phyloP scores from a whole-genome alignment of 2,888 invertebrate species.

The Latheticus oryzae region DNA sequence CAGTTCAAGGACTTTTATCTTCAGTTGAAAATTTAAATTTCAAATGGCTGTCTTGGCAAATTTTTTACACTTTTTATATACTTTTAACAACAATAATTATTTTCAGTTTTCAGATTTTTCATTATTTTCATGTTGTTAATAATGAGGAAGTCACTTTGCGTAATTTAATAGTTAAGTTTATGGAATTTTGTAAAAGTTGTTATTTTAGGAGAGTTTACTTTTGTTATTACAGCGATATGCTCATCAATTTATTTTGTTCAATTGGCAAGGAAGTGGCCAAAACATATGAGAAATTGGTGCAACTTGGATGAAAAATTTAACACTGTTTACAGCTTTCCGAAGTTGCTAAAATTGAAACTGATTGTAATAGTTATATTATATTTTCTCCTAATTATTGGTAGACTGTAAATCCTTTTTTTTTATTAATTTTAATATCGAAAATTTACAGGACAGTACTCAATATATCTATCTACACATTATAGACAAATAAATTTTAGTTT shows the following conservation, averaged over 20 bases:
- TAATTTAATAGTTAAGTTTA: neutral
- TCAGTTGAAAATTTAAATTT: constrained; percentile 2
- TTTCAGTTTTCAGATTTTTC: neutral
- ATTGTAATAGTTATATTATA: neutral
- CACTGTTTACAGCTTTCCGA: constrained; percentile 5
- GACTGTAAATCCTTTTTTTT: no score
- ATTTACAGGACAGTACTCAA: constrained; percentile 9
- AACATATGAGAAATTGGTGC: constrained; percentile 14
- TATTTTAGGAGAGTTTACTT: constrained; percentile 12
- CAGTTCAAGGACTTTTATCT: constrained; percentile 8
- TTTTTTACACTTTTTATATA: constrained; percentile 13
- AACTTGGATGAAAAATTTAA: constrained; percentile 16
- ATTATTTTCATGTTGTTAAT: neutral
- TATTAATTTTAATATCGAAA: neutral
- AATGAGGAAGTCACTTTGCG: neutral
- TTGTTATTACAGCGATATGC: neutral
- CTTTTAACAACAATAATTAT: neutral
- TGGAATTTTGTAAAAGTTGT: neutral
- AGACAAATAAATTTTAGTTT: no score
- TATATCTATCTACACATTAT: neutral
- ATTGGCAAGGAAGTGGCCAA: constrained; percentile 12
- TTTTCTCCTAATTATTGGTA: constrained; percentile 1
- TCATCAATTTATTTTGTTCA: constrained; percentile 4
- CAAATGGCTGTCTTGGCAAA: constrained; percentile 3
- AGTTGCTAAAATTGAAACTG: constrained; percentile 7